Evolutionary conservation across 2,797 vertebrate genomes (phyloP).

Genomic region (Schizopygopsis malacanthus): DNA sequence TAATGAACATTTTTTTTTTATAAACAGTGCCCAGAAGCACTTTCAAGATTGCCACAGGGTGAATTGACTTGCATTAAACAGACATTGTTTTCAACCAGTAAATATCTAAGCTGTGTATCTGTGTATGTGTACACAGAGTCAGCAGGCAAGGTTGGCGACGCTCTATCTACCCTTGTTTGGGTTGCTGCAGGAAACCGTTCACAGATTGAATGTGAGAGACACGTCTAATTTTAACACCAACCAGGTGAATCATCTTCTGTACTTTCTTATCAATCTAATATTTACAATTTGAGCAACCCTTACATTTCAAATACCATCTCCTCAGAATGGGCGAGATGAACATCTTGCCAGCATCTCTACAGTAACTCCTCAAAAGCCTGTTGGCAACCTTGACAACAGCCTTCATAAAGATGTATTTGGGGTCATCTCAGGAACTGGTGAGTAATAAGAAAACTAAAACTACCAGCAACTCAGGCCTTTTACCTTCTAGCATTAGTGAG

Average conservation of each 20-base stretch:
- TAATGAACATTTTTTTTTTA: too few relatives aligned
- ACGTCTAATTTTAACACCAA: constrained; percentile 79
- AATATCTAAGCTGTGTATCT: neutral
- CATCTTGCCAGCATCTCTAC: constrained; percentile 76
- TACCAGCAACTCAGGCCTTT: neutral
- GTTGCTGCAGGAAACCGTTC: constrained; percentile 94
- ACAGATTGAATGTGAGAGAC: constrained; percentile 90
- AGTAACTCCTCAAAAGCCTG: constrained; percentile 87
- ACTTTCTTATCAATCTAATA: neutral
- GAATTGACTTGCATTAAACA: neutral
- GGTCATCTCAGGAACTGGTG: constrained; percentile 94
- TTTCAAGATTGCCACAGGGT: neutral
- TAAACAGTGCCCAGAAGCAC: neutral
- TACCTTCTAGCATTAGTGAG: neutral
- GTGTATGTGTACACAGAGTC: constrained; percentile 79
- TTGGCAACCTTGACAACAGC: constrained; percentile 84
- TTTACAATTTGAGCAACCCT: neutral
- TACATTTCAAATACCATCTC: constrained; percentile 8
- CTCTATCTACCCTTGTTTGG: constrained; percentile 96
- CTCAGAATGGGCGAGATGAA: constrained; percentile 88
- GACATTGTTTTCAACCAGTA: neutral
- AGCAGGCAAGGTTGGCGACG: constrained; percentile 93
- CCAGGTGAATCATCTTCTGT: constrained; percentile 78
- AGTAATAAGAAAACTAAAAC: constrained; percentile 30
- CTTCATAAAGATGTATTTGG: constrained; percentile 96